phyloP scores from a whole-genome alignment of 2,888 invertebrate species.

The Drosophila mimetica region DNA sequence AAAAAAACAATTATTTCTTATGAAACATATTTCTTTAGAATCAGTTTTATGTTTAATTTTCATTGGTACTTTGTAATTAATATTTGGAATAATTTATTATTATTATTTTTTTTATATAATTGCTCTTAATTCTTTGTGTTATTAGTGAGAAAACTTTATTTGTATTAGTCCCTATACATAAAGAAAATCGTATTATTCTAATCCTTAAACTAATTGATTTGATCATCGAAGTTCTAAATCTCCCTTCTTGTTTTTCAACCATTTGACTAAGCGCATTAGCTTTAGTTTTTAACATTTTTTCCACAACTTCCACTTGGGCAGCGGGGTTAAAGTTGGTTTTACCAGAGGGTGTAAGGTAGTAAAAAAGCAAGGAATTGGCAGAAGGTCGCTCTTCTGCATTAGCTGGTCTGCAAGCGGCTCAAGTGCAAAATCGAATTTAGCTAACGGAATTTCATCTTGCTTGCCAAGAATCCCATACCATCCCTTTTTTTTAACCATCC shows the following conservation, averaged over 20 bases:
- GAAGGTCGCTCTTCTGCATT: conserved; percentile 69
- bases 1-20: neutral
- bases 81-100: no score
- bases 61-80: no score
- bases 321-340: conserved; percentile 42
- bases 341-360: conserved; percentile 44
- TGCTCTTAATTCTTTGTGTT: no score
- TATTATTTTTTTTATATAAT: no score
- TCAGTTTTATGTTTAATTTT: no score
- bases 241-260: conserved; percentile 28
- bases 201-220: neutral
- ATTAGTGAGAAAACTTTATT: no score
- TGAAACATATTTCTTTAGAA: neutral
- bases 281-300: conserved; percentile 61
- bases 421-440: conserved; percentile 78
- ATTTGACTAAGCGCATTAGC: conserved; percentile 57
- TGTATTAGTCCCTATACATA: no score
- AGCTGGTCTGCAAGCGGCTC: conserved; percentile 72
- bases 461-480: conserved; percentile 58
- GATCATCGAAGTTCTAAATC: neutral
- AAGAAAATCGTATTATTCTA: no score
- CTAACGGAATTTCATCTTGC: conserved; percentile 76
- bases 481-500: neutral
- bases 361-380: conserved; percentile 41
- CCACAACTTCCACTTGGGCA: conserved; percentile 13